A percentile compares a stretch with the other conserved stretches of the same genome.
phyloP scores from a whole-genome alignment of 2,113 vertebrate genomes.

The Bambusicola thoracicus region DNA sequence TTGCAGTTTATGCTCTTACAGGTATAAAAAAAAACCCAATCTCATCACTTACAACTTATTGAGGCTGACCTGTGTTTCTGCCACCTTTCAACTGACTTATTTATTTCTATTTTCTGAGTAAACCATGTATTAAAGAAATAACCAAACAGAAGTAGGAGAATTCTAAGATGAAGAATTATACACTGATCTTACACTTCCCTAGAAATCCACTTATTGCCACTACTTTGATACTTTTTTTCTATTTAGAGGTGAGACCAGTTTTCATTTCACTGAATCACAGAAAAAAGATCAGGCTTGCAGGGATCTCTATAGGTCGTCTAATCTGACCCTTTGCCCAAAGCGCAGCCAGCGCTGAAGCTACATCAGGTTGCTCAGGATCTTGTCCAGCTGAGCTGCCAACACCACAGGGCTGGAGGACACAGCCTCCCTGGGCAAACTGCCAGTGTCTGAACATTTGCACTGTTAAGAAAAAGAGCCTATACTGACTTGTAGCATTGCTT shows the following conservation, averaged over 20 bases:
- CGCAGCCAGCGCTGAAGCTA: not conserved
- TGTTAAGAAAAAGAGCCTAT: not conserved
- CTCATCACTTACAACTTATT: not conserved
- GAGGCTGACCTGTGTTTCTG: not conserved
- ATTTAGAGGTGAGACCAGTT: not conserved
- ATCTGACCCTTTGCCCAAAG: not conserved
- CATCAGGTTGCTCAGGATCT: not conserved
- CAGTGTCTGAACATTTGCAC: not conserved
- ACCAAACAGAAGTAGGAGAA: not conserved
- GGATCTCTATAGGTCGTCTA: not conserved
- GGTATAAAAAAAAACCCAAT: not conserved
- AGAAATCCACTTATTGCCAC: not conserved
- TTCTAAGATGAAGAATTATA: not conserved
- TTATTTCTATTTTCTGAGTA: not conserved
- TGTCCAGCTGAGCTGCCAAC: not conserved
- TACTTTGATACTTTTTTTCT: not conserved
- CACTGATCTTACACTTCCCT: not conserved
- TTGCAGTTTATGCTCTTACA: not conserved
- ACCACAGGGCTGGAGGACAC: not conserved
- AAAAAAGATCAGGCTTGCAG: not conserved
- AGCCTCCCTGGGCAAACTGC: not conserved
- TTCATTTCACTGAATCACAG: not conserved
- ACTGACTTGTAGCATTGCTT: not conserved
- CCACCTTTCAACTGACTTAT: not conserved
- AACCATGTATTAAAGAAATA: not conserved